A percentile compares a stretch with the other conserved stretches of the same genome.
phyloP scores from a whole-genome alignment of 2,113 vertebrate species.

The Cyanocitta stelleri region DNA sequence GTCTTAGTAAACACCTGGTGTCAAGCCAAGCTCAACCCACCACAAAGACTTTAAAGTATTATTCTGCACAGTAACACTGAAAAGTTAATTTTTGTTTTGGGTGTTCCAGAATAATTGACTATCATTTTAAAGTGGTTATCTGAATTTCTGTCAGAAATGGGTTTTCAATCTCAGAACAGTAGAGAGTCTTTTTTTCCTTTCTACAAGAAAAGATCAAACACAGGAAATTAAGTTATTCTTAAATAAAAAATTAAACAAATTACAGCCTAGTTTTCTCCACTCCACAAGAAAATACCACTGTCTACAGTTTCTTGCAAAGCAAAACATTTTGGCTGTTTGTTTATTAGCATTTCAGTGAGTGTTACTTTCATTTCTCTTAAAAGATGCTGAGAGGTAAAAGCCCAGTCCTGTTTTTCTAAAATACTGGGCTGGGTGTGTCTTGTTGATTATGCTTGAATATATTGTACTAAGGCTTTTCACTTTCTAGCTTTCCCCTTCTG shows the following conservation, averaged over 20 bases:
- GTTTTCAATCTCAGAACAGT: background rate
- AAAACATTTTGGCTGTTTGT: background rate
- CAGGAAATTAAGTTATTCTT: background rate
- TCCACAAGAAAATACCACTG: background rate
- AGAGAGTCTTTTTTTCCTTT: background rate
- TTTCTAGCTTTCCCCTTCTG: background rate
- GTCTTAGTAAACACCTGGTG: background rate
- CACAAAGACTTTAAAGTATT: background rate
- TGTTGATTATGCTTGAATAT: background rate
- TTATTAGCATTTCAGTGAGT: background rate
- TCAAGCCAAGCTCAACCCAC: background rate
- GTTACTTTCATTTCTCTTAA: background rate
- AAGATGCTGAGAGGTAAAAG: background rate
- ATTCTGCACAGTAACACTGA: background rate
- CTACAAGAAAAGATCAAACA: background rate
- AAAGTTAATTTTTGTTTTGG: background rate
- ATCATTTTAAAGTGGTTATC: background rate
- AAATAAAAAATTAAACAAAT: background rate
- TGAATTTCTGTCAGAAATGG: background rate
- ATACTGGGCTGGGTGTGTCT: background rate
- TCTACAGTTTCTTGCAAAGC: background rate
- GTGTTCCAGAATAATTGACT: background rate
- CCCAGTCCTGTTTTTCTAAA: background rate
- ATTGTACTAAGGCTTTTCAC: background rate
- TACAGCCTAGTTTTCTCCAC: background rate